Evolutionary conservation across 1,140 invertebrate genomes (phyloP).

Genomic region (Hyles vespertilio): DNA sequence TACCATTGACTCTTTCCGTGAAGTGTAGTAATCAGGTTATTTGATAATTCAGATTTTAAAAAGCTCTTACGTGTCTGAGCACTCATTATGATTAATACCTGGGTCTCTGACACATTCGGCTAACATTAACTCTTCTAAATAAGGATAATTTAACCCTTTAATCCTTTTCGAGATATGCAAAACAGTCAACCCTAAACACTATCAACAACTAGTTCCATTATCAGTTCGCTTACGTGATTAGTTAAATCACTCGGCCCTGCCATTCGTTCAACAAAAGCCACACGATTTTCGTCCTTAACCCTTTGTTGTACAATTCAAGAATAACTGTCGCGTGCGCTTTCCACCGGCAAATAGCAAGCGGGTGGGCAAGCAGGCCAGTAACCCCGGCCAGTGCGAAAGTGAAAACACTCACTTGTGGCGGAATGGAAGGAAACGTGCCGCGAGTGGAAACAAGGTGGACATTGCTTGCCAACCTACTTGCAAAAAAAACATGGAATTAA

Average conservation of each 20-base stretch:
- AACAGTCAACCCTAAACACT: conserved; percentile 13
- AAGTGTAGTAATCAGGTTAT: no score
- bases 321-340: conserved; percentile 14
- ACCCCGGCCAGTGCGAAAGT: conserved; percentile 37
- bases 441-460: conserved; percentile 16
- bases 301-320: conserved; percentile 8
- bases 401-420: conserved; percentile 45
- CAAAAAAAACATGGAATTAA: no score
- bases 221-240: conserved; percentile 21
- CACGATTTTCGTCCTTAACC: conserved; percentile 9
- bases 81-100: no score
- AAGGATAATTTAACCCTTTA: no score
- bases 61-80: no score
- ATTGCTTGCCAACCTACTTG: no score
- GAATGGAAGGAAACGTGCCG: conserved; percentile 30
- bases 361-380: conserved; percentile 23
- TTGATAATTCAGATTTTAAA: no score
- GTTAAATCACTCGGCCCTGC: conserved; percentile 14
- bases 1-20: no score
- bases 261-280: conserved; percentile 6
- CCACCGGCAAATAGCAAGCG: conserved; percentile 9
- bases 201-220: conserved; percentile 15
- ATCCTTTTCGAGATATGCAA: neutral
- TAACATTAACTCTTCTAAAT: no score
- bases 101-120: no score